Evolutionary conservation across 2,113 vertebrate genomes (phyloP), one percentile per base, ranked within the genome.

Genomic region (Dunckerocampus dactyliophorus): DNA sequence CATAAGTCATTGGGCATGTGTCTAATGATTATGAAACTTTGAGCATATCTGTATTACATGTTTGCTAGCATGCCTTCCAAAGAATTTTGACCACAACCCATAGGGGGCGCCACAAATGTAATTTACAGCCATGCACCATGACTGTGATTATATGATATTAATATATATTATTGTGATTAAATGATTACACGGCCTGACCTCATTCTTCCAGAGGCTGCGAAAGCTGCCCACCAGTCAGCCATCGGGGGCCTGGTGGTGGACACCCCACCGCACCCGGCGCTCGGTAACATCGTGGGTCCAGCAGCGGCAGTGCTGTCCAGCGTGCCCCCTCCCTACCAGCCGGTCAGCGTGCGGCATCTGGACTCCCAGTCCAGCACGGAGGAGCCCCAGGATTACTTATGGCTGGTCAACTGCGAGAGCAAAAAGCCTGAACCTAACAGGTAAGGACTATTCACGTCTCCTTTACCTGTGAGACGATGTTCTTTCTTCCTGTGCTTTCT

Each of bases 351-450:
- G 61, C 92, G 93, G 20, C 92, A 91, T 71, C 81, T 94, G 60
- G 94, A 96, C 49, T 81, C 94, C 63, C 92, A 92, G 69, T 93
- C 93, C 72, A 92, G 91, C 69, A 92, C 93, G 83, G 97, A 98
- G 46, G 97, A 97, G 80, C 95, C 94, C 52, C 95, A 97, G 89
- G 97, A 99, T 89, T 99, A 99, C 88, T 89, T 99, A 85, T 91
- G 94, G 91, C 90, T 99, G 75, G 92, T 93, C 82, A 95, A 99
- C 92, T 99, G 96, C 89, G 94, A 98, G 88, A 99, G 95, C 91
- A 99, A 97, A 92, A 99, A 95, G 82, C 95, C 94, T n/a, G 95
- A 96, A 79, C 89, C 93, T 43, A 82, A 88, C 87, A 98, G 95
- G 97, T 98, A 82, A 91, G 76, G 61, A 24, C 47, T 45, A 21